These are phyloP conservation scores for Epinotia bilunana DNA, from an alignment of 2,888 invertebrate species.

Conservation along the genomic window DNA sequence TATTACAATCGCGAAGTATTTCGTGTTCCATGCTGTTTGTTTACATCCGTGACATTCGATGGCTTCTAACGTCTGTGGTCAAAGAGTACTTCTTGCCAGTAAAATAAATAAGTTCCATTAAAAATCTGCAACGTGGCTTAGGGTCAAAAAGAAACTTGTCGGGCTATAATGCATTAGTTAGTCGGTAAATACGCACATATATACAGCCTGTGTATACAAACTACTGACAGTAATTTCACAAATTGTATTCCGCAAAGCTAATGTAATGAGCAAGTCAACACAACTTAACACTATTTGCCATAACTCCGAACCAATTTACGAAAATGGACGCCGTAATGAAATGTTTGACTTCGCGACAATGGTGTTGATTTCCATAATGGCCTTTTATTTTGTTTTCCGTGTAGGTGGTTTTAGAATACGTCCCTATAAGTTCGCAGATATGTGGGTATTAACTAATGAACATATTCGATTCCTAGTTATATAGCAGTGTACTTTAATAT, in stretches of 20 bases:
- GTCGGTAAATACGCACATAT: background rate
- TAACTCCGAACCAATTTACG: conserved; percentile 35
- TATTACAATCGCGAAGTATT: too few species aligned
- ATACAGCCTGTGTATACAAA: background rate
- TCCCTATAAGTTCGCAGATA: background rate
- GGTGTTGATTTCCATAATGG: conserved; percentile 24
- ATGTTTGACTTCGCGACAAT: conserved; percentile 30
- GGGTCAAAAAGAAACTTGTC: too few species aligned
- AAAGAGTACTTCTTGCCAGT: too few species aligned
- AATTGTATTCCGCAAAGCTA: conserved; percentile 17
- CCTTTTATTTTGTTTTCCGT: conserved; percentile 18
- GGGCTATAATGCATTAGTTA: too few species aligned
- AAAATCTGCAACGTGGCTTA: too few species aligned
- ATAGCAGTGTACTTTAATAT: too few species aligned
- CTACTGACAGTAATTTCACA: background rate
- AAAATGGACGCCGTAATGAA: conserved; percentile 37
- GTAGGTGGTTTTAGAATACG: conserved; percentile 20
- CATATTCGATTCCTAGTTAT: too few species aligned
- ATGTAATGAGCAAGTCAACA: conserved; percentile 26
- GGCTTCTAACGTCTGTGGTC: too few species aligned
- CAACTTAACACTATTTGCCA: conserved; percentile 27
- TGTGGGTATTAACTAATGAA: too few species aligned
- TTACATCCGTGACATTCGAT: too few species aligned
- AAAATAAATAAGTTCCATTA: too few species aligned
- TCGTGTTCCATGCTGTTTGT: too few species aligned